These are phyloP conservation scores for Tylochromis polylepis DNA, from an alignment of 2,113 vertebrate species.

Conservation along the genomic window DNA sequence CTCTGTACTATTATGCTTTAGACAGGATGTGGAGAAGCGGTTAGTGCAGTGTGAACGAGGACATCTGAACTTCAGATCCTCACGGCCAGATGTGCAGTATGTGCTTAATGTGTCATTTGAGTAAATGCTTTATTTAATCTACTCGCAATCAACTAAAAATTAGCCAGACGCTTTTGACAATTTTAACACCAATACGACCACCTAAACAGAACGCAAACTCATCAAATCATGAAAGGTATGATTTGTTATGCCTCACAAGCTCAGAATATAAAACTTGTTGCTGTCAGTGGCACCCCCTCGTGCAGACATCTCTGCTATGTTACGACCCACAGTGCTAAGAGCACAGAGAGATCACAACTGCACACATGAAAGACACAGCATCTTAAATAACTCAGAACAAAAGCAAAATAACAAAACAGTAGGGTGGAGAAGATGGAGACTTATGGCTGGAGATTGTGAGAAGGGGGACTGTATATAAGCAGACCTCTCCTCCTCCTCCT, in stretches of 20 bases:
- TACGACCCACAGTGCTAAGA: background rate
- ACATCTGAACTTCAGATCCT: constrained; percentile 45
- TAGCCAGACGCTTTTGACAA: background rate
- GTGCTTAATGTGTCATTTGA: background rate
- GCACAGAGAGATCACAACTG: background rate
- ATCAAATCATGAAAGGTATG: background rate
- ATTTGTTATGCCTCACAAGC: constrained; percentile 7
- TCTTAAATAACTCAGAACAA: constrained; percentile 36
- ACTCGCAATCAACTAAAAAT: constrained; percentile 20
- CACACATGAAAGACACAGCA: constrained; percentile 24
- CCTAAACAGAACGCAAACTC: constrained; percentile 21
- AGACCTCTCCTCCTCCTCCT: background rate
- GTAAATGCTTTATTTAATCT: background rate
- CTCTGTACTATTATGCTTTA: constrained; percentile 38
- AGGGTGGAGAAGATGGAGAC: constrained; percentile 2
- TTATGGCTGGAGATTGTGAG: background rate
- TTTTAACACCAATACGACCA: constrained; percentile 18
- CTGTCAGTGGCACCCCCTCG: background rate
- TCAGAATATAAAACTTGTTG: constrained; percentile 6
- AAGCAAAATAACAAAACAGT: background rate
- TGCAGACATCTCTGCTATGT: background rate
- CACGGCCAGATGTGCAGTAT: constrained; percentile 24
- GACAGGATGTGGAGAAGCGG: constrained; percentile 60
- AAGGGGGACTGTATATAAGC: constrained; percentile 31
- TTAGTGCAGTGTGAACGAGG: constrained; percentile 18